A percentile compares a stretch with the other conserved stretches of the same genome.
Conservation (phyloP, 2,113 vertebrate genomes). For the Galeopterus variegatus region DNA sequence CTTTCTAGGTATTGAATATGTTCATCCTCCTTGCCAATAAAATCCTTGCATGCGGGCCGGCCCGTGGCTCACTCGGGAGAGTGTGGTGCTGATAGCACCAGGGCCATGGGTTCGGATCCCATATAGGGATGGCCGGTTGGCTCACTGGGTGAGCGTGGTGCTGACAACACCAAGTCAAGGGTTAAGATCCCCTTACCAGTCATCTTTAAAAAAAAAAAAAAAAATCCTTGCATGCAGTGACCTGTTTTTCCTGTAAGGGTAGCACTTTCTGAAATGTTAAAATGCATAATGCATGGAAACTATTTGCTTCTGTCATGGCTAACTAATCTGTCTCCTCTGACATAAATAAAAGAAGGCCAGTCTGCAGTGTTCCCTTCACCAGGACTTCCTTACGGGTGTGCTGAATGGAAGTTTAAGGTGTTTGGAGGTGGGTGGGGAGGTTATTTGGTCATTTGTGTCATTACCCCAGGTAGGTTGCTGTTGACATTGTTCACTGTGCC, state of each 20-base stretch:
- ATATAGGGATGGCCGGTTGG: too few species aligned
- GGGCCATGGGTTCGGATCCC: too few species aligned
- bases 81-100: too few species aligned
- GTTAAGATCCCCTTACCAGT: too few species aligned
- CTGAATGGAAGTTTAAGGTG: background rate
- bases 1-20: background rate
- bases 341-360: background rate
- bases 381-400: background rate
- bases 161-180: too few species aligned
- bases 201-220: too few species aligned
- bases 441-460: background rate
- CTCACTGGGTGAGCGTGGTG: too few species aligned
- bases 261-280: background rate
- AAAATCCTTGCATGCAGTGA: background rate
- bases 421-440: background rate
- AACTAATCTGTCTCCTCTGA: background rate
- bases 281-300: background rate
- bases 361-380: background rate
- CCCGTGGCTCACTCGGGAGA: too few species aligned
- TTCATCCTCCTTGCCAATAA: background rate
- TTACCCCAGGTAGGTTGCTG: background rate
- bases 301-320: background rate
- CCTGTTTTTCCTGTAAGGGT: background rate
- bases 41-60: background rate
- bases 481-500: background rate